A percentile compares a stretch with the other conserved stretches of the same genome.
Conservation (phyloP, 2,113 vertebrate species). For the Microcebus griseorufus region DNA sequence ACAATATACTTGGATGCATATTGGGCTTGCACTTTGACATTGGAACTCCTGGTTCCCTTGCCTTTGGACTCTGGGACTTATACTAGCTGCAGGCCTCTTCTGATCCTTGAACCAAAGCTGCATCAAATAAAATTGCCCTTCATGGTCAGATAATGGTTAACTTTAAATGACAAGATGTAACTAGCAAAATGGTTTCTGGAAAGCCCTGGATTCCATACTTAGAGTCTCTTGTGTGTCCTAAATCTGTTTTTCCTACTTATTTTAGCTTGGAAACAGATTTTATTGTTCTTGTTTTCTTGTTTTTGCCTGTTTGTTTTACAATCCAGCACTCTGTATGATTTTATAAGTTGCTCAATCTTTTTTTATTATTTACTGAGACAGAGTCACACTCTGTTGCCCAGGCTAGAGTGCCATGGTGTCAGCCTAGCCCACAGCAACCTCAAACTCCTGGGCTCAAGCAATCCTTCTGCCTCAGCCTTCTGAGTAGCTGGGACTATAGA, state of each 20-base stretch:
- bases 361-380: too few relatives aligned
- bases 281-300: background rate
- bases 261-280: background rate
- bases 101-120: background rate
- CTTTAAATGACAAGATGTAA: background rate
- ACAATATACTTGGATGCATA: background rate
- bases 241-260: background rate
- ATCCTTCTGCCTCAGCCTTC: too few relatives aligned
- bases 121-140: background rate
- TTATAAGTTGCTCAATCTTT: background rate
- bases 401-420: too few relatives aligned
- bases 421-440: too few relatives aligned
- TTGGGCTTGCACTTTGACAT: background rate
- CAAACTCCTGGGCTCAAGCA: too few relatives aligned
- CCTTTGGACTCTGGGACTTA: too few relatives aligned
- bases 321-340: background rate
- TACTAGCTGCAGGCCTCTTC: background rate
- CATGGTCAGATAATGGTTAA: background rate
- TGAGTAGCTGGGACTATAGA: too few relatives aligned
- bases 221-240: background rate
- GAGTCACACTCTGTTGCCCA: too few relatives aligned
- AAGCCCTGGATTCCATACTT: background rate
- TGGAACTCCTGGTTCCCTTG: too few relatives aligned
- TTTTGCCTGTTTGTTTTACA: background rate
- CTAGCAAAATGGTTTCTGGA: background rate